phyloP scores from a whole-genome alignment of 2,113 vertebrate genomes.

The Haplochromis vanheusdeni region DNA sequence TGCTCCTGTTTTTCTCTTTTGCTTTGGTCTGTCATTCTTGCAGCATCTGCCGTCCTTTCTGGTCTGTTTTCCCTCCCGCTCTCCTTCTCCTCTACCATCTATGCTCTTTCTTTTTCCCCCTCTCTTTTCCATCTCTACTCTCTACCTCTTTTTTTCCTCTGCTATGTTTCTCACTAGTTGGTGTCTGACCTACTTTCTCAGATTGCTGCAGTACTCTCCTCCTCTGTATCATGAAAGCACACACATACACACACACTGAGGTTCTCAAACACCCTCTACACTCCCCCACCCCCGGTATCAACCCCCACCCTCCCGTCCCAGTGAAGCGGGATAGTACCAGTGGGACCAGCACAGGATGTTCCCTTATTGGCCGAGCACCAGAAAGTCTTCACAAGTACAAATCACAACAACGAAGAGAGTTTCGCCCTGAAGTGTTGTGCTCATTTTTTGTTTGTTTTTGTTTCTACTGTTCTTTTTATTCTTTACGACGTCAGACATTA shows the following conservation, averaged over 20 bases:
- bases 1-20: neutral
- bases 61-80: neutral
- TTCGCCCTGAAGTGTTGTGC: neutral
- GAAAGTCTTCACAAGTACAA: constrained; percentile 18
- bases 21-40: neutral
- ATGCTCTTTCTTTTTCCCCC: neutral
- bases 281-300: neutral
- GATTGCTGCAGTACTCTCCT: constrained; percentile 64
- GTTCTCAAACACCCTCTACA: constrained; percentile 37
- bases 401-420: constrained; percentile 11
- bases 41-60: neutral
- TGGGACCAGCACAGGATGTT: constrained; percentile 19
- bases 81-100: neutral
- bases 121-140: constrained; percentile 18
- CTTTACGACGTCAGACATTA: neutral
- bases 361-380: constrained; percentile 28
- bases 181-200: constrained; percentile 69
- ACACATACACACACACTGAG: constrained; percentile 9
- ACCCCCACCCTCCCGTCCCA: constrained; percentile 8
- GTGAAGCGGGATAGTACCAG: constrained; percentile 33
- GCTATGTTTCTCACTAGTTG: constrained; percentile 40
- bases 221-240: constrained; percentile 47
- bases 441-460: neutral
- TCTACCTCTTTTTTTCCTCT: constrained; percentile 41
- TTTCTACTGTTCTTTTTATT: neutral